A percentile compares a stretch with the other conserved stretches of the same genome.
Evolutionary conservation across 2,113 vertebrate genomes (phyloP).

Genomic region (Salminus brasiliensis): DNA sequence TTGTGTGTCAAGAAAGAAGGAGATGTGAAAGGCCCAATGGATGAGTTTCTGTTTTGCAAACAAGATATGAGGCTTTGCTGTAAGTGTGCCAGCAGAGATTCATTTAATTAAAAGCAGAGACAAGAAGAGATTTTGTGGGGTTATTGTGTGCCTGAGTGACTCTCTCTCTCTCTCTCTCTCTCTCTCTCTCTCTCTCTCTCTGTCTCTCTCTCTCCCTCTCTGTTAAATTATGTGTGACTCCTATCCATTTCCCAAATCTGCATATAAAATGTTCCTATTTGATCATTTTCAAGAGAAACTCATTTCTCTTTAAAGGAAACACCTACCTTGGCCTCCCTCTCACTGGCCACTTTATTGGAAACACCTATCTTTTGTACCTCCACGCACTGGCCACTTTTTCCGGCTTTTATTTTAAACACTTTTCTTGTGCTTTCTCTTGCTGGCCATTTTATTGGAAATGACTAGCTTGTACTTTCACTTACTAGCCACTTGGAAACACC

Average conservation of each 20-base stretch:
- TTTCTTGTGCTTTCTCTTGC: too few species aligned
- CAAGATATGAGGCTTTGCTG: slow-evolving; percentile 23
- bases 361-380: too few species aligned
- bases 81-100: slow-evolving; percentile 37
- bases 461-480: too few species aligned
- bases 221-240: slow-evolving; percentile 4
- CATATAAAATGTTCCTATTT: background rate
- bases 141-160: background rate
- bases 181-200: background rate
- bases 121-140: slow-evolving; percentile 10
- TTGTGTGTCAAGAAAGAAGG: background rate
- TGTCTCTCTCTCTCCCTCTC: background rate
- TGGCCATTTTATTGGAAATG: too few species aligned
- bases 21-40: background rate
- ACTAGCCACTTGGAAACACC: too few species aligned
- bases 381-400: too few species aligned
- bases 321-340: too few species aligned
- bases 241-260: slow-evolving; percentile 5
- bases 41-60: background rate
- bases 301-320: too few species aligned
- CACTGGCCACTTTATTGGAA: too few species aligned
- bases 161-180: too few species aligned
- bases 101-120: slow-evolving; percentile 50
- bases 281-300: background rate
- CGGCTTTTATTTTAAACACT: too few species aligned